These are phyloP conservation scores for Sitta carolinensis DNA, from an alignment of 2,797 vertebrate genomes.

Conservation along the genomic window DNA sequence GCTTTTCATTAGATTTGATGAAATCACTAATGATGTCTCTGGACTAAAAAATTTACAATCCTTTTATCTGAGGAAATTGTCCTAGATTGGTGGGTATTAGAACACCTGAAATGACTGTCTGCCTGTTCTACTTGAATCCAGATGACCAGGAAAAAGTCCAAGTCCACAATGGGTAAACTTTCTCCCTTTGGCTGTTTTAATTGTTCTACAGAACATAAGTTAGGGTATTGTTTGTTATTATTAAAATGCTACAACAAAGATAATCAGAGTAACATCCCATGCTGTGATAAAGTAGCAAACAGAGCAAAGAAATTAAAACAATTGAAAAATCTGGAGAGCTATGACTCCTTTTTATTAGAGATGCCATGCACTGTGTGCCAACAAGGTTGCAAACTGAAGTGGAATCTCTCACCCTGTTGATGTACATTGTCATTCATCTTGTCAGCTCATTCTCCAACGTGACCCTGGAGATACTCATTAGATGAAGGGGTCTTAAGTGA, in stretches of 20 bases:
- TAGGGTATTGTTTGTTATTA: background rate
- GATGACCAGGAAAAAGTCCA: background rate
- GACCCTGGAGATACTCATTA: background rate
- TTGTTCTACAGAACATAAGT: background rate
- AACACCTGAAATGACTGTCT: background rate
- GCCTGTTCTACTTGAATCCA: background rate
- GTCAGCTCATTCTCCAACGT: background rate
- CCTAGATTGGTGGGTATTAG: background rate
- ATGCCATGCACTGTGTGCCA: background rate
- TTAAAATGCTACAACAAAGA: constrained; percentile 6
- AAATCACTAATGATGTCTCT: background rate
- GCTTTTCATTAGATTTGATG: background rate
- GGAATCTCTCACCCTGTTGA: background rate
- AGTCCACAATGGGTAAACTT: background rate
- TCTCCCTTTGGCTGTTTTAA: background rate
- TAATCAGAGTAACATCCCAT: background rate
- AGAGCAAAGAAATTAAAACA: constrained; percentile 38
- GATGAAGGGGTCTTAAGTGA: background rate
- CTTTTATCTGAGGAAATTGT: background rate
- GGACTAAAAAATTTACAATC: background rate
- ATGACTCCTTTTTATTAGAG: constrained; percentile 38
- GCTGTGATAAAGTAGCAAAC: constrained; percentile 17
- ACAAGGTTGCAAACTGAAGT: background rate
- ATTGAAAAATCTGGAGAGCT: constrained; percentile 31
- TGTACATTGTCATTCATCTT: background rate